phyloP scores from a whole-genome alignment of 2,797 vertebrate species.

The Leptatherina wallacei region DNA sequence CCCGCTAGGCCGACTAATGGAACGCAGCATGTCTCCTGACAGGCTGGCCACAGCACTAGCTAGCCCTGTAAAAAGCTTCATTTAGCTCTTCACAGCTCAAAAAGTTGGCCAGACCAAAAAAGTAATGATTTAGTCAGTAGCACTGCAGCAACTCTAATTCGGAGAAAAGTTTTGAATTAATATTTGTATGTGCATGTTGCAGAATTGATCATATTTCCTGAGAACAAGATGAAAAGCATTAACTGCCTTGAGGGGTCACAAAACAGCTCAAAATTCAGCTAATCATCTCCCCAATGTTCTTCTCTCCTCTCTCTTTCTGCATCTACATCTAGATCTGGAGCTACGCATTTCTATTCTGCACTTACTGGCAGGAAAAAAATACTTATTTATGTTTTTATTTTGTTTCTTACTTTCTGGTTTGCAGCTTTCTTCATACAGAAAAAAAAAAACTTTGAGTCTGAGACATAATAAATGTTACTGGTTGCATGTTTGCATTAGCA shows the following conservation, averaged over 20 bases:
- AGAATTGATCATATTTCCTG: conserved; percentile 9
- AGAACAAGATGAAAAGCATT: conserved; percentile 17
- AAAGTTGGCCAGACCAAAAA: conserved; percentile 65
- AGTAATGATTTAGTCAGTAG: conserved; percentile 54
- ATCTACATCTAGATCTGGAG: conserved; percentile 1
- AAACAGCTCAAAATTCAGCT: conserved; percentile 30
- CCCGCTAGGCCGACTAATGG: conserved; percentile 87
- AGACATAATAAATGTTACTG: background rate
- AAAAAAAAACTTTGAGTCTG: background rate
- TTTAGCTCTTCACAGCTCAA: conserved; percentile 77
- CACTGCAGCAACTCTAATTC: conserved; percentile 16
- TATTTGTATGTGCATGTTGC: conserved; percentile 7
- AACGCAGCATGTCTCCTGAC: conserved; percentile 87
- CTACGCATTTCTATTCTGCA: conserved; percentile 1
- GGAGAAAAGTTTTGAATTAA: conserved; percentile 7
- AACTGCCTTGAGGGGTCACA: conserved; percentile 17
- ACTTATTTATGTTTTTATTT: background rate
- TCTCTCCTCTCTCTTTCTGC: background rate
- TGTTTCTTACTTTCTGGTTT: background rate
- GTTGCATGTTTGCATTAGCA: background rate
- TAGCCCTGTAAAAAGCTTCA: conserved; percentile 81
- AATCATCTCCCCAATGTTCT: conserved; percentile 26
- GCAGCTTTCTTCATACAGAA: background rate
- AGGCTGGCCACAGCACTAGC: conserved; percentile 77
- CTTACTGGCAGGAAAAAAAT: conserved; percentile 3